Percentiles rank a stretch among this genome's conserved stretches.
phyloP scores from a whole-genome alignment of 2,888 invertebrate species.

The Octodonta nipae region DNA sequence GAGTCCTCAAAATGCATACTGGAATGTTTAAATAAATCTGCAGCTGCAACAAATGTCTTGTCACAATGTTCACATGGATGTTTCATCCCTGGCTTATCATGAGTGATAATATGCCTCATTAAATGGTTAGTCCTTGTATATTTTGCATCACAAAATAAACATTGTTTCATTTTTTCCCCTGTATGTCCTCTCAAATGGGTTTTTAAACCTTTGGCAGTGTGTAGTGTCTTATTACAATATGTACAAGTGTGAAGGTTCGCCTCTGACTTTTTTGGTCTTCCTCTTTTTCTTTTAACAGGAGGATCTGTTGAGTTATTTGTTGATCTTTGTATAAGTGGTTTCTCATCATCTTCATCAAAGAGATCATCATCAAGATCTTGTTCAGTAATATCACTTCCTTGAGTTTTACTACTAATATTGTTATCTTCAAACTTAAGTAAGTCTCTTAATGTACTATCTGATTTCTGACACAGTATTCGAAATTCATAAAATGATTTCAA shows the following conservation, averaged over 20 bases:
- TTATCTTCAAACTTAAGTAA: conserved; percentile 15
- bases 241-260: conserved; percentile 16
- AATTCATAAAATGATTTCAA: conserved; percentile 32
- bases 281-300: conserved; percentile 15
- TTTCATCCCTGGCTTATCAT: conserved; percentile 20
- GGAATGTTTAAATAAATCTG: conserved; percentile 18
- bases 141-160: conserved; percentile 28
- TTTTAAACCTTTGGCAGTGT: conserved; percentile 27
- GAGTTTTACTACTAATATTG: conserved; percentile 14
- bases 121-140: conserved; percentile 30
- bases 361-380: conserved; percentile 19
- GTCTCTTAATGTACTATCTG: conserved; percentile 29
- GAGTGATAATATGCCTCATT: conserved; percentile 28
- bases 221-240: conserved; percentile 28
- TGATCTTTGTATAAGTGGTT: conserved; percentile 15
- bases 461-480: conserved; percentile 33
- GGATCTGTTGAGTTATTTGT: too few relatives aligned
- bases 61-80: conserved; percentile 19
- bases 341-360: conserved; percentile 21
- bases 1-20: conserved; percentile 12
- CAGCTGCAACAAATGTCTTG: conserved; percentile 14
- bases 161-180: conserved; percentile 20
- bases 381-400: conserved; percentile 21
- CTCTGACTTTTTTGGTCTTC: conserved; percentile 15
- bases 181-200: conserved; percentile 29